phyloP scores from a whole-genome alignment of 2,888 invertebrate species.

The Acrobasis repandana region DNA sequence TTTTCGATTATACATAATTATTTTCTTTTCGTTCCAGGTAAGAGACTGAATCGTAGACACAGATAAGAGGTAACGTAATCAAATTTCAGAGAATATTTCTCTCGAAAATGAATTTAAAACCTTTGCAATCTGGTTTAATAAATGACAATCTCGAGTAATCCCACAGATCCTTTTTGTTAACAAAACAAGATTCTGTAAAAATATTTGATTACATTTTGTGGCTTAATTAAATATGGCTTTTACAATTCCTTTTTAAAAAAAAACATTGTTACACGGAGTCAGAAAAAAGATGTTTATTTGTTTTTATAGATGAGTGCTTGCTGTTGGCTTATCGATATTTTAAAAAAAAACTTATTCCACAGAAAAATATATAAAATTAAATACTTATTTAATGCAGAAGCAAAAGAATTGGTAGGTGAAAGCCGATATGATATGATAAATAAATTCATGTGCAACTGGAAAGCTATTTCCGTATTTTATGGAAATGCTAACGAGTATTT shows the following conservation, averaged over 20 bases:
- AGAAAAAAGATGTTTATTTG: not conserved
- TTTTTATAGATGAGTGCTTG: too few relatives aligned
- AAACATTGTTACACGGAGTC: not conserved
- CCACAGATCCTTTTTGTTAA: not conserved
- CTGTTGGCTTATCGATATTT: too few relatives aligned
- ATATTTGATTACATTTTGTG: constrained; percentile 2
- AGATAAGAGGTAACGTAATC: constrained; percentile 36
- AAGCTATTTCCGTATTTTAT: too few relatives aligned
- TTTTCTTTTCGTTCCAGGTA: constrained; percentile 54
- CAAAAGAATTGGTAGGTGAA: too few relatives aligned
- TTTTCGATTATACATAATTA: constrained; percentile 21
- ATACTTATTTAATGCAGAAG: too few relatives aligned
- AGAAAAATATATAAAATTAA: too few relatives aligned
- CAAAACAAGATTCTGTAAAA: not conserved
- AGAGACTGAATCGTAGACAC: constrained; percentile 42
- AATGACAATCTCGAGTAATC: constrained; percentile 1
- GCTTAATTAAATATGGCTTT: not conserved
- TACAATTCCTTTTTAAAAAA: not conserved
- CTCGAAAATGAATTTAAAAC: not conserved
- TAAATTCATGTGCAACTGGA: too few relatives aligned
- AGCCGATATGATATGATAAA: too few relatives aligned
- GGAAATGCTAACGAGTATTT: too few relatives aligned
- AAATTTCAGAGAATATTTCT: constrained; percentile 30
- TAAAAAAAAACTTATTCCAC: too few relatives aligned
- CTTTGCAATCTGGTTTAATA: not conserved